Percentiles rank a stretch among this genome's conserved stretches.
Conservation (phyloP, 2,888 invertebrate species). For the Drosophila koepferae region DNA sequence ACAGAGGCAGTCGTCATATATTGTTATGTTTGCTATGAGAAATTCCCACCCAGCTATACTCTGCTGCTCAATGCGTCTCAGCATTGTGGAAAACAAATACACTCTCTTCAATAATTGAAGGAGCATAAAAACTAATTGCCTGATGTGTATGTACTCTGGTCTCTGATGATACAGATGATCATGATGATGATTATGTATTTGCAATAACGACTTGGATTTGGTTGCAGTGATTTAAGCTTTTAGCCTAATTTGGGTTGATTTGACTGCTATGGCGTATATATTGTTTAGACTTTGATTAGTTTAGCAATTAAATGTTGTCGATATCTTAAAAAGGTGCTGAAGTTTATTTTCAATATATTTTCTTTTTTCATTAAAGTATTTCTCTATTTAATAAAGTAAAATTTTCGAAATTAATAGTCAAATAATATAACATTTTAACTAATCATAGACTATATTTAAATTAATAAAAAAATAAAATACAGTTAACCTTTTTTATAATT, state of each 20-base stretch:
- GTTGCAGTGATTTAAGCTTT: background rate
- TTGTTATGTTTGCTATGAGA: too few species aligned
- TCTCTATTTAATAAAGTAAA: too few species aligned
- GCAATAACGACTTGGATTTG: background rate
- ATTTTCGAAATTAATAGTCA: too few species aligned
- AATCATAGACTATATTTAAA: too few species aligned
- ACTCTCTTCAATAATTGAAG: background rate
- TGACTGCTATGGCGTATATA: background rate
- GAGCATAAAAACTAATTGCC: background rate
- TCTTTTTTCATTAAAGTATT: too few species aligned
- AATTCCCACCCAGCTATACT: too few species aligned
- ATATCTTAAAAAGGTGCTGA: too few species aligned
- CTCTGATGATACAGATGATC: background rate
- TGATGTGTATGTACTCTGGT: background rate
- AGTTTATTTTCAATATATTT: too few species aligned
- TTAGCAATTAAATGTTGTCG: too few species aligned
- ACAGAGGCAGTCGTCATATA: background rate
- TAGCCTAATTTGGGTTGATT: background rate
- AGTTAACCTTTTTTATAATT: too few species aligned
- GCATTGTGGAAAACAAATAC: background rate
- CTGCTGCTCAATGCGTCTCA: background rate
- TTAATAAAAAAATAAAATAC: too few species aligned
- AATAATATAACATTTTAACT: too few species aligned
- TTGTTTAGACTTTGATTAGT: background rate
- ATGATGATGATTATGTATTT: background rate